phyloP scores from a whole-genome alignment of 2,888 invertebrate genomes.

The Lasioglossum zephyrum region DNA sequence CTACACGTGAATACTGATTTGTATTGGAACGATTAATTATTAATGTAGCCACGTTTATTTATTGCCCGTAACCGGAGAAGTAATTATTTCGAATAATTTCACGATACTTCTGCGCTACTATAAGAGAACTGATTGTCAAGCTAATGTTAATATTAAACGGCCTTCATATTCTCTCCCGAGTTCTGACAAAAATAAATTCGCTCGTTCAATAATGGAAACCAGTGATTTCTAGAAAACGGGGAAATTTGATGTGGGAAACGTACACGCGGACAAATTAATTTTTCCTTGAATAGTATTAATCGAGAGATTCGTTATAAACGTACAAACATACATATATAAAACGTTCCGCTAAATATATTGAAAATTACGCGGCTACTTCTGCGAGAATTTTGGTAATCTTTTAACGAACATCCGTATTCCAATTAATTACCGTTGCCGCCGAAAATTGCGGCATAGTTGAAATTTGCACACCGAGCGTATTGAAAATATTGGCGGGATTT shows the following conservation, averaged over 20 bases:
- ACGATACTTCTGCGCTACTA: not conserved
- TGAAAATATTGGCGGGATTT: not conserved
- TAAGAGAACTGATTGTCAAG: not conserved
- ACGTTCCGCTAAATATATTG: not conserved
- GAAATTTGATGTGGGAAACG: not conserved
- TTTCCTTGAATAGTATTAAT: not conserved
- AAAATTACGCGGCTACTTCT: not conserved
- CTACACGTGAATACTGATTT: not conserved
- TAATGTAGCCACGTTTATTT: not conserved
- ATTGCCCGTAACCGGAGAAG: not conserved
- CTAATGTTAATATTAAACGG: not conserved
- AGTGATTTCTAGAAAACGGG: not conserved
- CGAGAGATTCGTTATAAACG: not conserved
- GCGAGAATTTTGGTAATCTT: not conserved
- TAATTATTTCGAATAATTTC: not conserved
- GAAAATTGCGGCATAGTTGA: not conserved
- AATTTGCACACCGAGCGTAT: not conserved
- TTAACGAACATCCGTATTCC: not conserved
- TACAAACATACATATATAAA: not conserved
- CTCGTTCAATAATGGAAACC: not conserved
- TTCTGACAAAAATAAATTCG: not conserved
- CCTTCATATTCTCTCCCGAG: not conserved
- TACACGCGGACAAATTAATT: not conserved
- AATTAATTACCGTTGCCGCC: constrained; percentile 6
- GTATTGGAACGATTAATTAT: not conserved